Evolutionary conservation across 2,797 vertebrate species (phyloP).

Genomic region (Nothura maculosa): DNA sequence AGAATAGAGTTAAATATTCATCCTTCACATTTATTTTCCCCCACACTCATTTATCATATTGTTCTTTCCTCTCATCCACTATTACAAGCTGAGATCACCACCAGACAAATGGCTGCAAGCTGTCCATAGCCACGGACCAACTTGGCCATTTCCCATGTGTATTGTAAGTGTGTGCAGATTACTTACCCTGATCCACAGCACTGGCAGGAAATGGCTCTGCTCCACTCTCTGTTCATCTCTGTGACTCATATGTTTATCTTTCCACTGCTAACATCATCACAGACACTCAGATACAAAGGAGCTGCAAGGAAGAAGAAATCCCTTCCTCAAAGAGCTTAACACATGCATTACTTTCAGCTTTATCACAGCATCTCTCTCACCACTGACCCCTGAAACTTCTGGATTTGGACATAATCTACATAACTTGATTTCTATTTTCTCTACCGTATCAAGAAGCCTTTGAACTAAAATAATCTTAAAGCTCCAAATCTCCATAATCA

Average conservation of each 20-base stretch:
- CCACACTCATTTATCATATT: background rate
- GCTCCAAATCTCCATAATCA: background rate
- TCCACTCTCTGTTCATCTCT: rapidly evolving
- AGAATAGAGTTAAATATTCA: background rate
- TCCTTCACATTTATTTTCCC: background rate
- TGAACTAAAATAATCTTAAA: background rate
- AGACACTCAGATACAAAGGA: background rate
- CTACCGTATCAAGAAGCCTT: background rate
- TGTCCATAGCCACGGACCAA: background rate
- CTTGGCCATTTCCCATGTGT: rapidly evolving
- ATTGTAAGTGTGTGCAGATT: rapidly evolving
- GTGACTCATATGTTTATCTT: rapidly evolving
- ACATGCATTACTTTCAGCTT: rapidly evolving
- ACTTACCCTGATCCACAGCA: rapidly evolving
- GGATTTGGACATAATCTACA: background rate
- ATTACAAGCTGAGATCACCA: background rate
- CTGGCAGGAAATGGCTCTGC: background rate
- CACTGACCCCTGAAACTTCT: background rate
- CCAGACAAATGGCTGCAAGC: background rate
- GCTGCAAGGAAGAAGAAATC: no score
- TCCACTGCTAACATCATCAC: background rate
- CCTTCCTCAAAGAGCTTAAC: no score
- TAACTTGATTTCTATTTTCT: background rate
- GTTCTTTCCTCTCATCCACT: background rate
- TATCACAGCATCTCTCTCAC: background rate